Conservation (phyloP, 2,113 vertebrate genomes). For the Albula glossodonta region DNA sequence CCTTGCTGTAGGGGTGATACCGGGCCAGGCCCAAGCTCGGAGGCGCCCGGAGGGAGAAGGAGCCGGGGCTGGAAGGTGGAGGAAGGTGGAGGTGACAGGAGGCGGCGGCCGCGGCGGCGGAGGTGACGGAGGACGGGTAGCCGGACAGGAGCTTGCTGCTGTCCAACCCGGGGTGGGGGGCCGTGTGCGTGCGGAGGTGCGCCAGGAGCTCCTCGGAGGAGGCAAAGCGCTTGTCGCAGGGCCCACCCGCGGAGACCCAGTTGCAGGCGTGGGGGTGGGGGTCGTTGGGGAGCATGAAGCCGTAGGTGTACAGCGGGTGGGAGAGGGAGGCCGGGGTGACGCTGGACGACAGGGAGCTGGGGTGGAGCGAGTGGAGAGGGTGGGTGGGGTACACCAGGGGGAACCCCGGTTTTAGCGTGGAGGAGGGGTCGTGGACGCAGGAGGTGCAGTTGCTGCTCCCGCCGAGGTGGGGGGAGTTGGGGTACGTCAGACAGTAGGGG, state of each 20-base stretch:
- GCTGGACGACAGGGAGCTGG: conserved; percentile 78
- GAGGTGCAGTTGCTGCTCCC: conserved; percentile 90
- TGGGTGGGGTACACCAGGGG: conserved; percentile 92
- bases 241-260: conserved; percentile 96
- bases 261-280: conserved; percentile 93
- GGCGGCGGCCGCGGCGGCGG: conserved; percentile 83
- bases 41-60: conserved; percentile 91
- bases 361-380: conserved; percentile 88
- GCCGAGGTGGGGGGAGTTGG: conserved; percentile 84
- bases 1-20: conserved; percentile 96
- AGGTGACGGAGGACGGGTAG: conserved; percentile 85
- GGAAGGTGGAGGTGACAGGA: conserved; percentile 90
- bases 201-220: conserved; percentile 95
- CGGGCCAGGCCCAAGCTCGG: conserved; percentile 90
- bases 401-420: conserved; percentile 85
- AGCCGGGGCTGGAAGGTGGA: conserved; percentile 82
- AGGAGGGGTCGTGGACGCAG: conserved; percentile 85
- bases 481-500: conserved; percentile 96
- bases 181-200: conserved; percentile 93
- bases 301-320: conserved; percentile 95
- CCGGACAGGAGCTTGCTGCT: conserved; percentile 86
- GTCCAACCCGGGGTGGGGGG: conserved; percentile 82
- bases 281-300: conserved; percentile 97
- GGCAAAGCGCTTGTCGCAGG: conserved; percentile 95
- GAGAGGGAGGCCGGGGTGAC: conserved; percentile 77